phyloP scores from a whole-genome alignment of 1,140 invertebrate genomes.

The Leucophenga varia region DNA sequence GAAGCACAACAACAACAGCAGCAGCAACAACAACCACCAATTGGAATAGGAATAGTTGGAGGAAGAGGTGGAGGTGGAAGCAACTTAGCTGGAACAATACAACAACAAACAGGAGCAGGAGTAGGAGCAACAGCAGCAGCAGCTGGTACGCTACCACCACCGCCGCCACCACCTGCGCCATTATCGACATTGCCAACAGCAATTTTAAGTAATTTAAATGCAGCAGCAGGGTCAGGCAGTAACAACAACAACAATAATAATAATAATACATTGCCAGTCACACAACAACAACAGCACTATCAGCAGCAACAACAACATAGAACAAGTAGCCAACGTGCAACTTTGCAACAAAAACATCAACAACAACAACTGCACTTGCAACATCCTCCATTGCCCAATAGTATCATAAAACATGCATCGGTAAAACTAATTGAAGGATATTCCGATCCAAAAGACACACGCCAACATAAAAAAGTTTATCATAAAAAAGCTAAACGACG shows the following conservation, averaged over 20 bases:
- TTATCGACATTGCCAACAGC: slow-evolving; percentile 31
- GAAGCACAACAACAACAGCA: slow-evolving; percentile 47
- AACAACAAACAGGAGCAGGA: slow-evolving; percentile 6
- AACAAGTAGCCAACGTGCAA: slow-evolving; percentile 21
- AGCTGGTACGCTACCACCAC: slow-evolving; percentile 8
- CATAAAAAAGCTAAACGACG: slow-evolving; percentile 49
- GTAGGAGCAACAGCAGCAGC: slow-evolving; percentile 14
- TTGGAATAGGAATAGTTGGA: slow-evolving; percentile 21
- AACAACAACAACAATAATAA: slow-evolving; percentile 28
- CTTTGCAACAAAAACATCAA: slow-evolving; percentile 39
- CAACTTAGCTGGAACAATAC: no score
- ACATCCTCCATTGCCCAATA: slow-evolving; percentile 39
- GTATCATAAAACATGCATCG: slow-evolving; percentile 49
- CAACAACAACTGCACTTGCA: neutral
- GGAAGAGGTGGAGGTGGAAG: neutral
- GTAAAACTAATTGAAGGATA: slow-evolving; percentile 54
- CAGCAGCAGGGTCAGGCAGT: slow-evolving; percentile 6
- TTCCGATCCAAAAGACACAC: slow-evolving; percentile 50
- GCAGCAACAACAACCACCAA: slow-evolving; percentile 17
- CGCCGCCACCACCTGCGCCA: slow-evolving; percentile 26
- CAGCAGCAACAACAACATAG: slow-evolving; percentile 20
- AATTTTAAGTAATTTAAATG: slow-evolving; percentile 9
- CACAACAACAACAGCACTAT: slow-evolving; percentile 21
- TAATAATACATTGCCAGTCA: slow-evolving; percentile 38
- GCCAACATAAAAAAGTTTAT: slow-evolving; percentile 48